phyloP scores from a whole-genome alignment of 1,140 invertebrate genomes.

The Adoxophyes honmai region DNA sequence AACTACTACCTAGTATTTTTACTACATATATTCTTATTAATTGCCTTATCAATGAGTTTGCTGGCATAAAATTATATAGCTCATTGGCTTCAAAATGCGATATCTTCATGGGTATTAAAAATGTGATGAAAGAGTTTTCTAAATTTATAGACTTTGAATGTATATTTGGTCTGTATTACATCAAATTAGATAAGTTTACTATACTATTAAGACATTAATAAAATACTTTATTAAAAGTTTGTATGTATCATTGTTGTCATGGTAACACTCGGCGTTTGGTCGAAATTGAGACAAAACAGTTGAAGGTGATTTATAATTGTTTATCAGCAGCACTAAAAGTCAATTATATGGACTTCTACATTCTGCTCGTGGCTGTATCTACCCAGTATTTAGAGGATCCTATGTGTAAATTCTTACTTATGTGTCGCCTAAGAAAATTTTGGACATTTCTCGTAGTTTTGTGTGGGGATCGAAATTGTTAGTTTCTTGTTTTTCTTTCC shows the following conservation, averaged over 20 bases:
- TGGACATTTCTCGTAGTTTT: too few relatives aligned
- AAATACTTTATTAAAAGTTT: slow-evolving; percentile 22
- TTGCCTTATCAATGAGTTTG: not conserved
- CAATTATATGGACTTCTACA: too few relatives aligned
- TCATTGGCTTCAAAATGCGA: slow-evolving; percentile 1
- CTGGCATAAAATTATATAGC: not conserved
- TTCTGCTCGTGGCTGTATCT: too few relatives aligned
- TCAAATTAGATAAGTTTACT: slow-evolving; percentile 12
- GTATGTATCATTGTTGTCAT: slow-evolving; percentile 7
- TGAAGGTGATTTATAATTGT: too few relatives aligned
- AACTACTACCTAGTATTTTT: too few relatives aligned
- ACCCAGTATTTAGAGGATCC: too few relatives aligned
- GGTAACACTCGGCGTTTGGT: not conserved
- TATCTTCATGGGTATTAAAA: slow-evolving; percentile 21
- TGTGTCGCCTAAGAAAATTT: too few relatives aligned
- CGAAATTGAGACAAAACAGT: too few relatives aligned
- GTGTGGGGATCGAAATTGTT: too few relatives aligned
- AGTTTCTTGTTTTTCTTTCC: too few relatives aligned
- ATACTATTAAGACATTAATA: slow-evolving; percentile 28
- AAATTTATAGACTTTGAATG: slow-evolving; percentile 47
- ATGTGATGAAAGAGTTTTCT: slow-evolving; percentile 40
- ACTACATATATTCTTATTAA: slow-evolving; percentile 3
- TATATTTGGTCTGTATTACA: slow-evolving; percentile 53
- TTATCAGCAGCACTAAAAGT: too few relatives aligned
- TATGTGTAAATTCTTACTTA: too few relatives aligned